phyloP scores from a whole-genome alignment of 2,113 vertebrate species.

The Periophthalmus modestus region DNA sequence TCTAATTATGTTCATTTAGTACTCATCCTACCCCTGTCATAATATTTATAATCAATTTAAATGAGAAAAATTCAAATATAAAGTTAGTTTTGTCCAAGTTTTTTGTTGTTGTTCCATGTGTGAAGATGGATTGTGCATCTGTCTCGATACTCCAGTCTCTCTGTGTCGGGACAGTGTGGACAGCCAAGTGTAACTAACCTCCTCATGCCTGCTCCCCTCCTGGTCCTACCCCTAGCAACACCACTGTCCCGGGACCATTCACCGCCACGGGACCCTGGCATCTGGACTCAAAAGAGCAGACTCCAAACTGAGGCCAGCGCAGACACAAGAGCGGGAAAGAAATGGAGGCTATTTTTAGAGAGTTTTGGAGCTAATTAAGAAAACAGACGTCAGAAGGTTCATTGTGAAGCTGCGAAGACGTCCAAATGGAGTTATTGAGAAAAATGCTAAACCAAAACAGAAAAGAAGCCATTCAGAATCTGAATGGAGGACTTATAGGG shows the following conservation, averaged over 20 bases:
- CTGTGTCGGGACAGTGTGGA: constrained; percentile 47
- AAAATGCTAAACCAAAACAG: not conserved
- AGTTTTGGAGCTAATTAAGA: constrained; percentile 29
- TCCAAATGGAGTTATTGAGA: not conserved
- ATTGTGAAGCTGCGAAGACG: constrained; percentile 11
- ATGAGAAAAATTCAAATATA: not conserved
- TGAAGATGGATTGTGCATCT: constrained; percentile 1
- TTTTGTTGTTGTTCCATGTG: constrained; percentile 2
- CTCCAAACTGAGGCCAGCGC: constrained; percentile 30
- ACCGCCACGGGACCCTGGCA: constrained; percentile 24
- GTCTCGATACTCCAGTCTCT: not conserved
- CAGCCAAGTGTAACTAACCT: constrained; percentile 63
- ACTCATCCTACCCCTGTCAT: too few species aligned
- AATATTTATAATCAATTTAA: too few species aligned
- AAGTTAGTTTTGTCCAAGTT: not conserved
- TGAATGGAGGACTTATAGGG: not conserved
- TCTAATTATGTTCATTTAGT: too few species aligned
- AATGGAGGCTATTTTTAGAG: constrained; percentile 62
- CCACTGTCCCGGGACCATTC: constrained; percentile 30
- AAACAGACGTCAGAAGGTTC: constrained; percentile 13
- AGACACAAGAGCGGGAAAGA: not conserved
- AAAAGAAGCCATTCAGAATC: not conserved
- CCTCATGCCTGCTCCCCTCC: constrained; percentile 40
- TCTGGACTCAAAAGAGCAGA: constrained; percentile 6
- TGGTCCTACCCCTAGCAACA: constrained; percentile 59